Evolutionary conservation across 2,797 vertebrate species (phyloP), one percentile per base, ranked within the genome.

Genomic region (Ambastaia sidthimunki): DNA sequence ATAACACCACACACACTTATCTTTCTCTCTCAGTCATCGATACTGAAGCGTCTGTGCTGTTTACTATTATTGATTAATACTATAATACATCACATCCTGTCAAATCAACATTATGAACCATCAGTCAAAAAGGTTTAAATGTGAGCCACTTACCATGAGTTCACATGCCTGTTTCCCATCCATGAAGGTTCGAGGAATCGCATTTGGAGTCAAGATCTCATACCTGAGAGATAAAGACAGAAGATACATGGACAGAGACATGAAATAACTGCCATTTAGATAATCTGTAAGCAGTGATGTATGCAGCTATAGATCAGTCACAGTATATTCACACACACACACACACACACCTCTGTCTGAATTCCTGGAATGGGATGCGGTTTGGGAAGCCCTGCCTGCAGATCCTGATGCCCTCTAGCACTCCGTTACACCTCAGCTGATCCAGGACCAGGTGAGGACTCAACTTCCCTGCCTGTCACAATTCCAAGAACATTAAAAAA

Each of bases 371-470:
- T 57, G 96, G 94, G 86, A 98, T 96, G 67, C 96, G 94, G 87
- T 97, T 97, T 10, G 96, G 96, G 86, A 97, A 97, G 16, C 96
- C 96, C 88, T 97, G 96, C 90, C 96, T 94, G 79, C 96, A 97
- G 91, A 97, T 98, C 55, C 96, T 95, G 86, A 97, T 98, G 21
- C 96, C 96, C 86, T 98, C 96, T 68, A 98, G 90, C 60, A 97
- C 96, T 0, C 96, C 96, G 0, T 98, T 97, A 85, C 96, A 97
- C 60, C 95, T 93, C 54, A 98, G 90, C 85, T 98, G 96, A 87
- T 97, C 96, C 90, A 98, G 89, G 60, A 97, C 96, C 83, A 97
- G 90, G 69, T 93, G 81, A 0, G 95, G 96, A 13, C 94, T 92
- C 89, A 97, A 89, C 76, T 97, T 97, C 47, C 96, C 95, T 0